Conservation (phyloP, 2,888 invertebrate genomes). For the Galeopsomyia nigrocyanea region DNA sequence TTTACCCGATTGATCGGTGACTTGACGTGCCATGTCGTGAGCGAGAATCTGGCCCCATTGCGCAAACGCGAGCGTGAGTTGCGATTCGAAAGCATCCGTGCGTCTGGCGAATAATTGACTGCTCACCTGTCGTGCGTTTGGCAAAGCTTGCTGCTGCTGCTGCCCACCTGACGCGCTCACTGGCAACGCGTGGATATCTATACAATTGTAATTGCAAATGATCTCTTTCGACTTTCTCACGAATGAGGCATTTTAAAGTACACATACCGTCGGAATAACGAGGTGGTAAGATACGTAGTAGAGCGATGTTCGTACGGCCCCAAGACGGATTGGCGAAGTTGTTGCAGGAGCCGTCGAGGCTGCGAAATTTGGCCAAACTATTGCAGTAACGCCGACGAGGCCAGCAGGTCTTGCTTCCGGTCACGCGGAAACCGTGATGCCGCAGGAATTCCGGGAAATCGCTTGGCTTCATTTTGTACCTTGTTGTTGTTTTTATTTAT, state of each 20-base stretch:
- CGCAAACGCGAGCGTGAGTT: slow-evolving; percentile 69
- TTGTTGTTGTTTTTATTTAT: slow-evolving; percentile 15
- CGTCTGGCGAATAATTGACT: slow-evolving; percentile 62
- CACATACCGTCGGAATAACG: slow-evolving; percentile 64
- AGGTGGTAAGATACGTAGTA: slow-evolving; percentile 63
- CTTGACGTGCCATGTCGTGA: slow-evolving; percentile 72
- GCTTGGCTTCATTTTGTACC: slow-evolving; percentile 52
- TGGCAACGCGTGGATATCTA: slow-evolving; percentile 64
- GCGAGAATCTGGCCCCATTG: slow-evolving; percentile 76
- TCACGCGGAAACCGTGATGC: slow-evolving; percentile 55
- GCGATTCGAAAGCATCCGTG: slow-evolving; percentile 57
- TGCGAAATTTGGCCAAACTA: slow-evolving; percentile 54
- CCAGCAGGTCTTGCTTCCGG: slow-evolving; percentile 53
- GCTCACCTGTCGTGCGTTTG: slow-evolving; percentile 63
- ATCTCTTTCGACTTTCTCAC: slow-evolving; percentile 9
- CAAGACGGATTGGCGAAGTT: slow-evolving; percentile 60
- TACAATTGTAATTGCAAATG: slow-evolving; percentile 20
- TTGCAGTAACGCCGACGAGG: slow-evolving; percentile 48
- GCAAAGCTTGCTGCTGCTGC: slow-evolving; percentile 54
- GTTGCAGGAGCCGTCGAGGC: slow-evolving; percentile 65
- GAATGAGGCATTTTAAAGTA: background rate
- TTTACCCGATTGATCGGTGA: slow-evolving; percentile 67
- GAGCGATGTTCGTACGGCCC: slow-evolving; percentile 60
- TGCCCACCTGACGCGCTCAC: slow-evolving; percentile 58
- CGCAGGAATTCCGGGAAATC: slow-evolving; percentile 70